Conservation (phyloP, 2,888 invertebrate genomes). For the Tupiocoris notatus region DNA sequence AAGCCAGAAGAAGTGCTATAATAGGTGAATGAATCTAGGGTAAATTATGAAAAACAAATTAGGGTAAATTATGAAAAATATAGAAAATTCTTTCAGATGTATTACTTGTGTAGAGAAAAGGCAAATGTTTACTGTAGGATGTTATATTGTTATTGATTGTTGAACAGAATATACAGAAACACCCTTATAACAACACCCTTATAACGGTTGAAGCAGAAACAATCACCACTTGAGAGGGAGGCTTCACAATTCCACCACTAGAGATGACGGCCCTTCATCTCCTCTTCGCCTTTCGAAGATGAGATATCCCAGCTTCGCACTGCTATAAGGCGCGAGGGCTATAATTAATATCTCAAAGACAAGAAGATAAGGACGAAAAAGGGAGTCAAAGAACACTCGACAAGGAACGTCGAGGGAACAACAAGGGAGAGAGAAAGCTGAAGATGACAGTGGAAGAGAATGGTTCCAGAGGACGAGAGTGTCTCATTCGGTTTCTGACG, state of each 20-base stretch:
- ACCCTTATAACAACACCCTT: too few relatives aligned
- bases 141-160: too few relatives aligned
- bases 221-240: not conserved
- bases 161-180: not conserved
- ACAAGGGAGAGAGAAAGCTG: not conserved
- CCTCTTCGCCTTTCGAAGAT: not conserved
- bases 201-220: not conserved
- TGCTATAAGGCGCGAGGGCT: not conserved
- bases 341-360: not conserved
- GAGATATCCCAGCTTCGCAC: too few relatives aligned
- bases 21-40: too few relatives aligned
- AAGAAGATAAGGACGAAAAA: not conserved
- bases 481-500: not conserved
- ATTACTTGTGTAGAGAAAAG: too few relatives aligned
- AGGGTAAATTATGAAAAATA: too few relatives aligned
- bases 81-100: too few relatives aligned
- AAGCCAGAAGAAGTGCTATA: too few relatives aligned
- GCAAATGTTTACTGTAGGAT: too few relatives aligned
- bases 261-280: not conserved
- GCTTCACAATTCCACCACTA: not conserved
- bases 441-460: not conserved
- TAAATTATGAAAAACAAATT: too few relatives aligned
- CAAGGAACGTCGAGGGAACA: not conserved
- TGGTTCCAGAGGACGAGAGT: too few relatives aligned
- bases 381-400: not conserved